Conservation (phyloP, 2,797 vertebrate genomes). For the Cuculus canorus region DNA sequence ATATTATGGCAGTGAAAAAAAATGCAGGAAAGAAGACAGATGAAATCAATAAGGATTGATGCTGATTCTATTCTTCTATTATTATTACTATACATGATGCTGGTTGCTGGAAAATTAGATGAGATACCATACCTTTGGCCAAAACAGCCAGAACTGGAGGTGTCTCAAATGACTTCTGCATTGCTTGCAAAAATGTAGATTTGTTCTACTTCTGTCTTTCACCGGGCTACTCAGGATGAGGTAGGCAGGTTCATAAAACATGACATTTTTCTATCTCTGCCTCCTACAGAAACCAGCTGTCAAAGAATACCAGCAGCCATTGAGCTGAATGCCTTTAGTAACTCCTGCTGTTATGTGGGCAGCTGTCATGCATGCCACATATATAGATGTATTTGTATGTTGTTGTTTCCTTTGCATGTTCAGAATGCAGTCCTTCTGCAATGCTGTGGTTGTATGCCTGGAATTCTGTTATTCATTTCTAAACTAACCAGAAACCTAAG, state of each 20-base stretch:
- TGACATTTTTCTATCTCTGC: not conserved
- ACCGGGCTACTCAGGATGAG: not conserved
- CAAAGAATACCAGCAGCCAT: not conserved
- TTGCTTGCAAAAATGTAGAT: not conserved
- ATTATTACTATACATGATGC: not conserved
- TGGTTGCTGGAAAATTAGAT: not conserved
- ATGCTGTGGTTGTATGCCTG: fast-evolving
- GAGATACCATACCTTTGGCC: not conserved
- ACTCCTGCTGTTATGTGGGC: not conserved
- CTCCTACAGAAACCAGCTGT: slow-evolving; percentile 10
- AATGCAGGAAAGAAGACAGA: not conserved
- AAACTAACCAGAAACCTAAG: not conserved
- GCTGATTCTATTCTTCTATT: not conserved
- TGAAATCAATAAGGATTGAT: not conserved
- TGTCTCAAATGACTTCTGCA: not conserved
- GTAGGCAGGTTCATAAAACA: not conserved
- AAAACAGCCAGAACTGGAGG: not conserved
- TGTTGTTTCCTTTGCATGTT: not conserved
- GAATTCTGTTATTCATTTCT: not conserved
- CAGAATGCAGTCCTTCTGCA: not conserved
- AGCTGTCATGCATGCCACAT: not conserved
- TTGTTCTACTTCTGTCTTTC: not conserved
- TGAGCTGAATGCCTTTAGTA: fast-evolving
- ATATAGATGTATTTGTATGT: not conserved
- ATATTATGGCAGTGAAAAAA: not conserved